phyloP scores from a whole-genome alignment of 2,113 vertebrate genomes.

The Myotis brandtii region DNA sequence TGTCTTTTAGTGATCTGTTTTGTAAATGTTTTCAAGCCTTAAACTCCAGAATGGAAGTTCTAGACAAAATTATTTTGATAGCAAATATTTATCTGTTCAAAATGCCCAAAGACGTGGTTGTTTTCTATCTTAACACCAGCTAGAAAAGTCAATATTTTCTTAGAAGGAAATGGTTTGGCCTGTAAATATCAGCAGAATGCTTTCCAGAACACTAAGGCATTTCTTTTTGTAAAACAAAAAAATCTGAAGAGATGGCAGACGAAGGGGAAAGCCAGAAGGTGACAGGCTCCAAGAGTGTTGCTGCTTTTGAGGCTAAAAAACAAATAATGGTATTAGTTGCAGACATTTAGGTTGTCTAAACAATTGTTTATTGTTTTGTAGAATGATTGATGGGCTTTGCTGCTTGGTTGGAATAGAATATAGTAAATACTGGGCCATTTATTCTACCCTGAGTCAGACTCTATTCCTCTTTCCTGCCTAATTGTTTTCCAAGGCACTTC shows the following conservation, averaged over 20 bases:
- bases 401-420: background rate
- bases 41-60: background rate
- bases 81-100: background rate
- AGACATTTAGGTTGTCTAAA: background rate
- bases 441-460: too few relatives aligned
- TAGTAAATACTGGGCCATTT: background rate
- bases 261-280: background rate
- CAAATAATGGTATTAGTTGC: background rate
- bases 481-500: too few relatives aligned
- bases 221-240: background rate
- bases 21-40: background rate
- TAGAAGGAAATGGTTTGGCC: background rate
- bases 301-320: background rate
- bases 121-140: slow-evolving; percentile 2
- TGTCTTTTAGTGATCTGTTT: background rate
- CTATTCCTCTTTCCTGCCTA: too few relatives aligned
- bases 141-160: slow-evolving; percentile 56
- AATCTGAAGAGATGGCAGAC: background rate
- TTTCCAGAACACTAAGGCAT: background rate
- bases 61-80: slow-evolving; percentile 7
- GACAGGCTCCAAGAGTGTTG: background rate
- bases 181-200: background rate
- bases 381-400: background rate
- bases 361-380: background rate
- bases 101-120: background rate